These are phyloP conservation scores for Porites australiensis DNA, from an alignment of 64 coral and sea anemone species.

Conservation along the genomic window DNA sequence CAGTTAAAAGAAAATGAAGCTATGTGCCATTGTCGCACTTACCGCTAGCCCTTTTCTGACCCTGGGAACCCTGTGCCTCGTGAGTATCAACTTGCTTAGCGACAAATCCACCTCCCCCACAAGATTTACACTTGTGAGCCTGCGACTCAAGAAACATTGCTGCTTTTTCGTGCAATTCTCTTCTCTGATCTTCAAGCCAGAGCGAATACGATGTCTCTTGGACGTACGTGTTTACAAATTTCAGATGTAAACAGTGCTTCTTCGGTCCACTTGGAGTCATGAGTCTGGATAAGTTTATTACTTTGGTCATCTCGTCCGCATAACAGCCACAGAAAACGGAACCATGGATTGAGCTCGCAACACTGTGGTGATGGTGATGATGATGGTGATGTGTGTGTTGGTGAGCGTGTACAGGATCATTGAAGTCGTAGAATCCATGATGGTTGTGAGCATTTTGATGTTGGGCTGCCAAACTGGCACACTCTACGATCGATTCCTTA, in stretches of 20 bases:
- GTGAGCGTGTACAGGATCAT: conserved; percentile 83
- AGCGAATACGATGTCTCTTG: conserved; percentile 92
- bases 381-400: conserved; percentile 93
- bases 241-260: conserved; percentile 91
- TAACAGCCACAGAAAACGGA: conserved; percentile 94
- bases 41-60: background rate
- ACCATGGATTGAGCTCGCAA: conserved; percentile 85
- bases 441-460: conserved; percentile 97
- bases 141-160: conserved; percentile 97
- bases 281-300: conserved; percentile 66
- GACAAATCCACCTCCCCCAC: conserved; percentile 94
- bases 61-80: background rate
- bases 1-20: background rate
- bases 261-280: conserved; percentile 92
- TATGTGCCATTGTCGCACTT: background rate
- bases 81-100: conserved; percentile 17
- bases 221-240: conserved; percentile 91
- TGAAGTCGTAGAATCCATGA: conserved; percentile 97
- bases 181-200: conserved; percentile 92
- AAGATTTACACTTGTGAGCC: conserved; percentile 91
- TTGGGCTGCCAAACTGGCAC: conserved; percentile 80
- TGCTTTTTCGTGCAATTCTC: conserved; percentile 81
- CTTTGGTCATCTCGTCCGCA: conserved; percentile 85
- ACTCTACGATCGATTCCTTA: conserved; percentile 92
- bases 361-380: conserved; percentile 97